Evolutionary conservation across 2,113 vertebrate species (phyloP).

Genomic region (Mesocricetus auratus): DNA sequence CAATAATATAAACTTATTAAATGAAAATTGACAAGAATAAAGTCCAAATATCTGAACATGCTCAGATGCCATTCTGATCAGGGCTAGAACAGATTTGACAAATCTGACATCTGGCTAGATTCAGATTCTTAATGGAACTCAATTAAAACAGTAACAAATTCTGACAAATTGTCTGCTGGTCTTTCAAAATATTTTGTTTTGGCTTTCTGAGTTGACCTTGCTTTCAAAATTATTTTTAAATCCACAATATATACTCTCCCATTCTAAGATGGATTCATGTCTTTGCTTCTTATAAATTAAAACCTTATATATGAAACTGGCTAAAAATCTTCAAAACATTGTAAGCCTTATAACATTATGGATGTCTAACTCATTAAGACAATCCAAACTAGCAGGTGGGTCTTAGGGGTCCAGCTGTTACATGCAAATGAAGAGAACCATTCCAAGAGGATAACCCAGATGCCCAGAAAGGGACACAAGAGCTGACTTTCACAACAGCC

Average conservation of each 20-base stretch:
- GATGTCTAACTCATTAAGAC: background rate
- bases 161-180: background rate
- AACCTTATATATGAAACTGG: background rate
- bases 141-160: conserved; percentile 1
- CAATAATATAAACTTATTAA: background rate
- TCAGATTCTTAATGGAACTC: background rate
- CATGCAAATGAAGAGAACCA: background rate
- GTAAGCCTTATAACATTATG: background rate
- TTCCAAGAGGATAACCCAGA: background rate
- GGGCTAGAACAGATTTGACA: background rate
- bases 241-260: background rate
- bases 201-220: background rate
- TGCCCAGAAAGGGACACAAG: background rate
- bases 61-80: conserved; percentile 16
- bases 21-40: conserved; percentile 52
- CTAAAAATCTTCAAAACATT: background rate
- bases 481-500: background rate
- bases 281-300: background rate
- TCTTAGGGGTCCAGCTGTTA: background rate
- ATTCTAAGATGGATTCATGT: conserved; percentile 24
- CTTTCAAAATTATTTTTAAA: background rate
- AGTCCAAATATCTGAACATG: background rate
- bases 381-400: background rate
- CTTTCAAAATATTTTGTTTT: conserved; percentile 31
- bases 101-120: background rate